Base-by-base conservation (phyloP, 1,140 invertebrate genomes). In the Drosophila virilis region DNA sequence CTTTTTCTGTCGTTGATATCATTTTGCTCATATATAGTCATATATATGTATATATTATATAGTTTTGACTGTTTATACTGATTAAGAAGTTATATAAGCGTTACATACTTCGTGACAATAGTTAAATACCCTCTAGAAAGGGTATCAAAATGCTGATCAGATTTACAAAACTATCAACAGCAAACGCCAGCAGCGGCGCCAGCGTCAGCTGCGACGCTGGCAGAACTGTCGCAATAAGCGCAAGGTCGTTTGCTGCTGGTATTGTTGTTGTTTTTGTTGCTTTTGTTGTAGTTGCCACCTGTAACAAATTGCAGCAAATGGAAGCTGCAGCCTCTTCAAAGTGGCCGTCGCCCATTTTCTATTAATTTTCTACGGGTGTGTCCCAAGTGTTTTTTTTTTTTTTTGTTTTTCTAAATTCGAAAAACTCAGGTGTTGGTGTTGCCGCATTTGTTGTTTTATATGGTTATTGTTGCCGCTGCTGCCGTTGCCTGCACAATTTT, bases 271-370 rank as follows among this genome's bases (percentile, higher is more conserved):
- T 46, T 67, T 50, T 64, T 67, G 62, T 45, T 42, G 33, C 6
- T 42, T 10, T 33, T 59, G 33, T 45, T 67, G 45, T 52, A 48
- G 54, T 33, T 40, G 77, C 72, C 76, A 84, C 85, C 85, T 88
- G 83, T 89, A 88, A 65, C 83, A 71, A 89, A 88, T 89, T 77
- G 76, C 55, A 70, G 72, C 83, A 88, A 82, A 75, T 73, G 22
- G 68, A 60, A 67, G 64, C 72, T 75, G 82, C 79, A 66, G 65
- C 66, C 75, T 62, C 64, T 70, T 75, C 65, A 45, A 83, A 73
- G 45, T 43, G 43, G 74, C 77, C 60, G 71, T 62, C 65, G 68
- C 48, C 46, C 40, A 48, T 61, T 80, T 70, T 80, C 64, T 74
- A 81, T 68, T 48, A 33, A 78, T 74, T 76, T 83, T 66, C 33